Evolutionary conservation across 2,797 vertebrate species (phyloP).

Genomic region (Vireo griseus): DNA sequence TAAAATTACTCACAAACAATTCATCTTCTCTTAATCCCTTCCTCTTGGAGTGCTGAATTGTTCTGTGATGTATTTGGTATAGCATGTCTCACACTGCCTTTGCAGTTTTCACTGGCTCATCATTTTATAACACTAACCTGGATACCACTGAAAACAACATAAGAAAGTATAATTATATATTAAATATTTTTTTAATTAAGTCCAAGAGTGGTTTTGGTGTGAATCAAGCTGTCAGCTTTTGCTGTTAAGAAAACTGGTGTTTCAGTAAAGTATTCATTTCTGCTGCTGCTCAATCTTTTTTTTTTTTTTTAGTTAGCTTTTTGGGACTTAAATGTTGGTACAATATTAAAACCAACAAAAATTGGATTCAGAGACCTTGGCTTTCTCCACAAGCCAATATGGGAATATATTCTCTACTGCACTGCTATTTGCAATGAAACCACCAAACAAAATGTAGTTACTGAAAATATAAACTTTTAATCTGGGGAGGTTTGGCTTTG

Average conservation of each 20-base stretch:
- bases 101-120: not conserved
- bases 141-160: not conserved
- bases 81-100: not conserved
- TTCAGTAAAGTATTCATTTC: not conserved
- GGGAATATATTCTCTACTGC: not conserved
- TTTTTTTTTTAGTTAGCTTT: not conserved
- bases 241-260: not conserved
- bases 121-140: not conserved
- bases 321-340: not conserved
- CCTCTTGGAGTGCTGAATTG: not conserved
- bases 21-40: constrained; percentile 3
- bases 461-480: not conserved
- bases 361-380: not conserved
- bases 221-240: not conserved
- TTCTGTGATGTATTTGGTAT: not conserved
- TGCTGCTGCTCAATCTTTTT: not conserved
- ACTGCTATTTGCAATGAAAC: not conserved
- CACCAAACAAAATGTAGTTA: not conserved
- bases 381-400: not conserved
- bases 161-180: not conserved
- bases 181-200: not conserved
- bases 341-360: not conserved
- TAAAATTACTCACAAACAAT: constrained; percentile 29
- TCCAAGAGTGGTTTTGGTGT: not conserved
- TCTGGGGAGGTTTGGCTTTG: not conserved